Percentiles rank a stretch among this genome's conserved stretches.
Evolutionary conservation across 1,140 invertebrate genomes (phyloP).

Genomic region (Diorhabda sublineata): DNA sequence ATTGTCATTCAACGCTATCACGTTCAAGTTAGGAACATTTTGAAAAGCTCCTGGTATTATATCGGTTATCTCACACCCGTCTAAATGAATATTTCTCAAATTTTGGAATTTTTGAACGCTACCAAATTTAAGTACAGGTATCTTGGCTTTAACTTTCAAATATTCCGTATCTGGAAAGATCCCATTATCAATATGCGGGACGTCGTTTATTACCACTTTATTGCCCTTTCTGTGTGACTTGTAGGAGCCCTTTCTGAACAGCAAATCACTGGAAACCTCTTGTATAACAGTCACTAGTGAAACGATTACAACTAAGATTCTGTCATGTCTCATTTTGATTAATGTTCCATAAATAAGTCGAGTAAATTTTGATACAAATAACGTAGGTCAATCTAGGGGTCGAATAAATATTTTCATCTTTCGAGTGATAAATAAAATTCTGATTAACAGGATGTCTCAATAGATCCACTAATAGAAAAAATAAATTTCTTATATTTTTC

Average conservation of each 20-base stretch:
- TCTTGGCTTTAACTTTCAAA: conserved; percentile 15
- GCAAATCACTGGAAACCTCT: neutral
- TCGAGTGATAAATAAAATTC: too few relatives aligned
- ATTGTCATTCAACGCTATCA: conserved; percentile 37
- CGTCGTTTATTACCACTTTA: conserved; percentile 12
- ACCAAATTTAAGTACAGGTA: conserved; percentile 31
- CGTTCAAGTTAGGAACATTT: conserved; percentile 36
- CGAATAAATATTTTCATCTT: too few relatives aligned
- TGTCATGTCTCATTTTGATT: conserved; percentile 3
- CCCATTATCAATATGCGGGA: conserved; percentile 13
- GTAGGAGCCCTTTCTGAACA: conserved; percentile 21
- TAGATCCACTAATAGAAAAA: too few relatives aligned
- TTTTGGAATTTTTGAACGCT: conserved; percentile 34
- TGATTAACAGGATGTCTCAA: too few relatives aligned
- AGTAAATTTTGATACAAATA: too few relatives aligned
- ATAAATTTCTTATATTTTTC: too few relatives aligned
- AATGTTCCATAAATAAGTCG: conserved; percentile 16
- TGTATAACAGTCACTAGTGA: neutral
- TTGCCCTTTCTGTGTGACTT: conserved; percentile 17
- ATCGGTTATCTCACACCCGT: conserved; percentile 29
- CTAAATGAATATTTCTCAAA: conserved; percentile 32
- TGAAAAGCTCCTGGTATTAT: conserved; percentile 36
- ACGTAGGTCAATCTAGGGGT: too few relatives aligned
- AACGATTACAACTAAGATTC: neutral
- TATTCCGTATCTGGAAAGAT: conserved; percentile 18